Evolutionary conservation across 2,888 invertebrate species (phyloP), one percentile per base, ranked within the genome.

Genomic region (Axea sp.): DNA sequence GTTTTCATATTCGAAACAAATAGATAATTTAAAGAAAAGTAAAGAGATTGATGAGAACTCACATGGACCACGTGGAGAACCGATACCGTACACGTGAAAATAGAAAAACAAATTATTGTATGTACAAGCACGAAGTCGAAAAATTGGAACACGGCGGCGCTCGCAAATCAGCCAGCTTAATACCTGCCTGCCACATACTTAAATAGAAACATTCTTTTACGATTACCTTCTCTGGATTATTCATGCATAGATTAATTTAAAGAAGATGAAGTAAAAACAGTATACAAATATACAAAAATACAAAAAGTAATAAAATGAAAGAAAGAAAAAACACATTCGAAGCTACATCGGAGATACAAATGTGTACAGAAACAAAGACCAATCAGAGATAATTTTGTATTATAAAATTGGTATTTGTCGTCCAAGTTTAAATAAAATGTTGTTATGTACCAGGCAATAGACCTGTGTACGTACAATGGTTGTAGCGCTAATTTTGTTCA

Each of bases 131-230:
- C 8, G 31, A 39, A 35, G 49, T 30, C 15, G 43, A 43, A 19
- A 9, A 41, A 67, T 31, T 43, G 41, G 41, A 68, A 57, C 28
- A 45, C 4, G 49, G 64, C 28, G 65, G 73, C 47, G 49, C 49
- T 67, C 67, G 55, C 69, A 7, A 53, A 43, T 57, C 73, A 86
- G 86, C 84, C 86, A 86, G 86, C 86, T 86, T 86, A 81, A 86
- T 86, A 85, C 84, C 87, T 87, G 86, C 86, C 86, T 86, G 84
- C 67, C 69, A 80, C 75, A 76, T 80, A 82, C 77, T 77, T 79
- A 77, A 80, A 72, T 78, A 81, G 80, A 51, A 81, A 81, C 77
- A 76, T 81, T 82, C 43, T 77, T 80, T 79, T 80, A 77, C 77
- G 24, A 79, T 75, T 77, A 78, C 75, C 77, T 73, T 78, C 77